Evolutionary conservation across 2,797 vertebrate genomes (phyloP), one percentile per base, ranked within the genome.

Genomic region (Myotis vivesi): DNA sequence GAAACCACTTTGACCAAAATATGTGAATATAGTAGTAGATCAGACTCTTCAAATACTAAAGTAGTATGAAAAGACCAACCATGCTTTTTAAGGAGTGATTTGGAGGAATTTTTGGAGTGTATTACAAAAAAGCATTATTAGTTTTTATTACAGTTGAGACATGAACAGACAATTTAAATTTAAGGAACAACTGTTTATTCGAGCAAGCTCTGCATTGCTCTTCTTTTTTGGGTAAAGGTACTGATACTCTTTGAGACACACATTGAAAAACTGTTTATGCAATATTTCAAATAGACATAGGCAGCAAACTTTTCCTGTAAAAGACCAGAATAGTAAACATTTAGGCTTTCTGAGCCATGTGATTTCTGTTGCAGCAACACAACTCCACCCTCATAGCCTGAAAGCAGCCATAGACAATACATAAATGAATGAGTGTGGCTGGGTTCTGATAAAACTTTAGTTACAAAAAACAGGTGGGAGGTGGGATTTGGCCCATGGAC

Each of bases 1-100:
- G 84, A 92, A 97, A 92, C 19, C 8, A 51, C 64, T 88, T 83
- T 73, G 89, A 76, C 69, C 73, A 92, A 93, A 92, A 71, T 69
- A 53, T 38, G 10, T 72, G 38, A 80, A 75, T 49, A 4, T 33
- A 57, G 55, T 30, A 75, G n/a, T 30, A 75, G 68, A 92, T 69
- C 44, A 23, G 44, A 15, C n/a, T 72, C 10, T 55, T 83, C 53
- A 53, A 49, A 87, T 77, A 72, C 53, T 57, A 62, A 80, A 85
- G 44, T 44, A 36, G 36, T 57, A 46, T n/a, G 53, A 55, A 41
- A 89, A 85, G 38, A 53, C 19, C 28, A 64, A 25, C 28, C 25
- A 38, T 82, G 28, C 62, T 85, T 89, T 71, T 51, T 59, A 69
- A 87, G 80, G 86, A 49, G 9, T 71, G 22, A 79, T 28, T 25